phyloP scores from a whole-genome alignment of 2,888 invertebrate species.

The Eulithis testata region DNA sequence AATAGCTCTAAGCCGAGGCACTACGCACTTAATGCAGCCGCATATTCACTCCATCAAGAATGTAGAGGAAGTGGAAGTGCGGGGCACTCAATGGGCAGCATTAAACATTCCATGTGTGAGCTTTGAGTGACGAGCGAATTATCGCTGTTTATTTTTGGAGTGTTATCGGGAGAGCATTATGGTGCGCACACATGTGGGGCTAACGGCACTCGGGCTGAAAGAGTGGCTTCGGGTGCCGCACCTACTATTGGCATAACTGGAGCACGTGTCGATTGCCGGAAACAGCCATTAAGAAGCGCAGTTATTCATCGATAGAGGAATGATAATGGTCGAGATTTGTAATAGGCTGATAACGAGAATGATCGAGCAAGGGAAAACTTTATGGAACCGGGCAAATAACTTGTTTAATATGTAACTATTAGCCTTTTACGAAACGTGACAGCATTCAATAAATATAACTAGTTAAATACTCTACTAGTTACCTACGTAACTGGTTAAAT shows the following conservation, averaged over 20 bases:
- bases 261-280: conserved; percentile 45
- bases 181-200: conserved; percentile 65
- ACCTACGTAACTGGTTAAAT: conserved; percentile 15
- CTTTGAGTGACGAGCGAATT: conserved; percentile 68
- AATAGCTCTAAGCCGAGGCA: conserved; percentile 45
- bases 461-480: background rate
- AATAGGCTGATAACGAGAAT: conserved; percentile 27
- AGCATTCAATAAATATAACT: conserved; percentile 13
- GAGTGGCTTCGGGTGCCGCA: conserved; percentile 41
- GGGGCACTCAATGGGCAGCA: conserved; percentile 56
- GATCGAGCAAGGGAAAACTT: conserved; percentile 16
- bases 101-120: conserved; percentile 59
- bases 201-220: conserved; percentile 49
- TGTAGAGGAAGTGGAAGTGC: conserved; percentile 68
- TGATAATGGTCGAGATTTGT: conserved; percentile 35
- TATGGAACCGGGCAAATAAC: background rate
- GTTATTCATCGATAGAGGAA: conserved; percentile 37
- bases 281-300: conserved; percentile 42
- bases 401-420: conserved; percentile 4
- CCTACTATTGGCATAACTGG: conserved; percentile 43
- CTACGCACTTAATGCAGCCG: conserved; percentile 55
- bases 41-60: conserved; percentile 62
- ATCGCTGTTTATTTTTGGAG: conserved; percentile 69
- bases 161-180: conserved; percentile 65
- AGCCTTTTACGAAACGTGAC: conserved; percentile 24